These are phyloP conservation scores for Hemiscyllium ocellatum DNA, from an alignment of 2,113 vertebrate species.

Conservation along the genomic window DNA sequence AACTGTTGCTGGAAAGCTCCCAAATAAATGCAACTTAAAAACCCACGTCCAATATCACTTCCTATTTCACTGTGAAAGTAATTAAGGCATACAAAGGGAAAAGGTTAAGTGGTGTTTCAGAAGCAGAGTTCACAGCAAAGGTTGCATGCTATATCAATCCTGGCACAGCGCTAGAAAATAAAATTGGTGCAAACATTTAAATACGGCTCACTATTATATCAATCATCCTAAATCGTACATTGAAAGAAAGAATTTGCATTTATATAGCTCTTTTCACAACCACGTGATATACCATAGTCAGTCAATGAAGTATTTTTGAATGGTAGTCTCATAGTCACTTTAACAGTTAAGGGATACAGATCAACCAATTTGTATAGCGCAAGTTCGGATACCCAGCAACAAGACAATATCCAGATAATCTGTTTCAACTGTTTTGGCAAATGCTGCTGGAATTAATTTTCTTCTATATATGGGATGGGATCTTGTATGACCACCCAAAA, in stretches of 20 bases:
- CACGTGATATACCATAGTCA: neutral
- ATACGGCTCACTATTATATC: neutral
- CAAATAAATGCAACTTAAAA: conserved; percentile 29
- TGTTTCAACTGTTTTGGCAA: neutral
- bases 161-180: neutral
- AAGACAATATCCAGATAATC: neutral
- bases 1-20: conserved; percentile 17
- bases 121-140: conserved; percentile 1
- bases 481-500: too few relatives aligned
- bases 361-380: neutral
- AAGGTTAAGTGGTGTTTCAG: conserved; percentile 18
- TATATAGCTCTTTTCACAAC: neutral
- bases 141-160: neutral
- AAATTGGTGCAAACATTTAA: neutral
- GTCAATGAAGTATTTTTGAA: neutral
- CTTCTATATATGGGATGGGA: neutral
- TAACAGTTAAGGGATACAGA: neutral
- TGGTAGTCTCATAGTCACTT: too few relatives aligned
- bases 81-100: neutral
- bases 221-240: neutral
- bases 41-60: conserved; percentile 18
- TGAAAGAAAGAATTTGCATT: neutral
- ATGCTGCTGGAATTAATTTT: neutral
- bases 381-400: neutral
- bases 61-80: conserved; percentile 32